Percentiles rank a stretch among this genome's conserved stretches.
Conservation (phyloP, 2,797 vertebrate genomes). For the Valencia hispanica region DNA sequence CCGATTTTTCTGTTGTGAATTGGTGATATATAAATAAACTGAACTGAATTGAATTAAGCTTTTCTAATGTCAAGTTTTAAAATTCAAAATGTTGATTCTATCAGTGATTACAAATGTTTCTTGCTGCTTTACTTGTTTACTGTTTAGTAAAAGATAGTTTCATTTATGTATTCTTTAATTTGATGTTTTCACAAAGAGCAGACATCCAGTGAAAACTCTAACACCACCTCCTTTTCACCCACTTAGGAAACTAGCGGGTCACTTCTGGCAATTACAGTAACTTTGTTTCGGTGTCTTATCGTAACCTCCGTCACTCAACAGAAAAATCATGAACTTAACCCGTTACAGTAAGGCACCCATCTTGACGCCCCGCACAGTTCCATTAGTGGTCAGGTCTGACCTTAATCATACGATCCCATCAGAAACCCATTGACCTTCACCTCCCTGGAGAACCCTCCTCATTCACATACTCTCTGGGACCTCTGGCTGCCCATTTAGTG, state of each 20-base stretch:
- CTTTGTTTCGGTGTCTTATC: conserved; percentile 51
- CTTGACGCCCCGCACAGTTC: conserved; percentile 60
- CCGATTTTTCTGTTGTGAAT: neutral
- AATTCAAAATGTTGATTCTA: neutral
- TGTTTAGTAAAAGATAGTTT: neutral
- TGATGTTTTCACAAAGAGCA: neutral
- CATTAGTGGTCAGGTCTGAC: conserved; percentile 72
- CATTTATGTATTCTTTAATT: neutral
- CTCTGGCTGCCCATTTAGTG: conserved; percentile 77
- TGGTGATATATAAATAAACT: too few species aligned
- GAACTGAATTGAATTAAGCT: too few species aligned
- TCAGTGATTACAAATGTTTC: neutral
- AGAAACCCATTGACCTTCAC: conserved; percentile 76
- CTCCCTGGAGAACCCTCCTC: conserved; percentile 78
- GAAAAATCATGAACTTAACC: conserved; percentile 68
- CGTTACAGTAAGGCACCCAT: conserved; percentile 56
- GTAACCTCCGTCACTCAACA: conserved; percentile 62
- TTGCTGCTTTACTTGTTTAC: neutral
- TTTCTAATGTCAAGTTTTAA: neutral
- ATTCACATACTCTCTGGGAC: conserved; percentile 76
- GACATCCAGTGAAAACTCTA: neutral
- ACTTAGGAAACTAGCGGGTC: neutral
- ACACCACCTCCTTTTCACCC: neutral
- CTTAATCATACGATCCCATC: conserved; percentile 84
- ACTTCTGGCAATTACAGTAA: conserved; percentile 27